Evolutionary conservation across 1,140 invertebrate genomes (phyloP), one percentile per base, ranked within the genome.

Genomic region (Drosophila littoralis): DNA sequence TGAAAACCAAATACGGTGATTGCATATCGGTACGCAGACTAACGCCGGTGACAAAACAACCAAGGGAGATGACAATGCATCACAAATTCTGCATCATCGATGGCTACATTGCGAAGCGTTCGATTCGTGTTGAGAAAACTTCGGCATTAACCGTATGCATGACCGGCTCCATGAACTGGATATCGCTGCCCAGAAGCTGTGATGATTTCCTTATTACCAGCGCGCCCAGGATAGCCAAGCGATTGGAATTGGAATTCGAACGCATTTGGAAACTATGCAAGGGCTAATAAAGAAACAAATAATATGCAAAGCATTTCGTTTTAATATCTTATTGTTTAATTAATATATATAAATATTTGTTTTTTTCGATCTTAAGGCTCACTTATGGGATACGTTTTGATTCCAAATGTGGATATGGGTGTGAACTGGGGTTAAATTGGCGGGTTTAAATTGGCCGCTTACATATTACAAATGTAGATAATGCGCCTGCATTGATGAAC

Each of bases 321-420:
- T 45, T 17, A 54, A 17, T 54, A 15, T 6, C 22, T 63, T 75
- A 43, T 38, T 35, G 35, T 64, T 77, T 70, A 71, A 72, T 59
- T 54, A 43, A 50, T 48, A 54, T 76, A 72, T 73, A 72, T 42
- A 64, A 13, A 58, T 58, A 73, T 63, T 33, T 64, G 22, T 61
- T 54, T 22, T 28, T 28, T 52, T 45, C 38, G 54, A 46, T 69
- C 66, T 17, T 70, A 75, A 69, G 65, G 66, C 71, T 74, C 57
- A 69, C 66, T 60, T 74, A 69, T 38, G 58, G 50, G 65, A 77
- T 76, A 58, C 57, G 51, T 81, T 86, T 80, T 80, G 83, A 89
- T 88, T 89, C 58, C 10, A 35, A 15, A 52, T 54, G 33, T 28
- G 13, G 35, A 15, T 6, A 22, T 42, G 32, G 32, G 15, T 42